Conservation (phyloP, 2,797 vertebrate species). For the Onychomys leucogaster region DNA sequence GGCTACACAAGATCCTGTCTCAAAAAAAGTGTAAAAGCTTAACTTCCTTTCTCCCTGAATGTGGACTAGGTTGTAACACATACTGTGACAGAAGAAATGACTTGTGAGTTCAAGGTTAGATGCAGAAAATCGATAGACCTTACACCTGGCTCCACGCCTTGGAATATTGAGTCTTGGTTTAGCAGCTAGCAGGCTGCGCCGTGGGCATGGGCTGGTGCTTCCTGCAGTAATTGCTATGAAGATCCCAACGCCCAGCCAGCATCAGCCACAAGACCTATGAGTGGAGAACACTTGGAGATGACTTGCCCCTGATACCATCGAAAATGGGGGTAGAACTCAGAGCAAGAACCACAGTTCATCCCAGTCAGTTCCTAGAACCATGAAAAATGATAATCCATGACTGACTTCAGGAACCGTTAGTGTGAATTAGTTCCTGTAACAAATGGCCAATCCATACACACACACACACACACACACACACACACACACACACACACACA, state of each 20-base stretch:
- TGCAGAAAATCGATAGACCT: background rate
- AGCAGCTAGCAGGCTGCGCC: background rate
- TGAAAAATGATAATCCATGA: background rate
- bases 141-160: background rate
- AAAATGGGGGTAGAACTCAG: background rate
- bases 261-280: background rate
- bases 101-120: background rate
- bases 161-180: background rate
- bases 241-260: background rate
- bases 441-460: background rate
- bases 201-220: background rate
- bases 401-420: background rate
- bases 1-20: background rate
- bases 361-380: background rate
- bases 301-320: background rate
- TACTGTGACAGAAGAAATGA: background rate
- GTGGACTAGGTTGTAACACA: background rate
- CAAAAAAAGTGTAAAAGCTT: background rate
- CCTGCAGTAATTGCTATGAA: background rate
- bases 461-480: background rate
- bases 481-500: background rate
- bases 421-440: constrained; percentile 36
- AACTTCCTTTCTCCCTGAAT: background rate
- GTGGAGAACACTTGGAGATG: too few relatives aligned
- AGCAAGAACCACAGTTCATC: background rate